Conservation (phyloP, 1,140 invertebrate genomes). For the Dolichoris vasculosae region DNA sequence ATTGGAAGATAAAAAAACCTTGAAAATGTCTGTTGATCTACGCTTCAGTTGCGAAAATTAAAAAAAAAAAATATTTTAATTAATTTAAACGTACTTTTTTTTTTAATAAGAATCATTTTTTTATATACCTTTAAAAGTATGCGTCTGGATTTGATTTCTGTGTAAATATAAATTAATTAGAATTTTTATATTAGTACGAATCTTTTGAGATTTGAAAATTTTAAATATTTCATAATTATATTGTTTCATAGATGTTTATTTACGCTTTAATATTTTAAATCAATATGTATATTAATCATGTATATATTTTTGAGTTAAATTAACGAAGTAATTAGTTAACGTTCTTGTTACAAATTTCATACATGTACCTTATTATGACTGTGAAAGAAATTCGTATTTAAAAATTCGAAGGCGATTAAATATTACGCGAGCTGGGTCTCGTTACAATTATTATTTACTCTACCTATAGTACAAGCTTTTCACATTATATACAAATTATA, state of each 20-base stretch:
- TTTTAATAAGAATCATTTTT: background rate
- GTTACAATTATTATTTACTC: slow-evolving; percentile 23
- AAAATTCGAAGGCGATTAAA: slow-evolving; percentile 1
- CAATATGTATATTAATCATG: slow-evolving; percentile 27
- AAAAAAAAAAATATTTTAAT: background rate
- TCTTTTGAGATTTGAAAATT: background rate
- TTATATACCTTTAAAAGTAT: background rate
- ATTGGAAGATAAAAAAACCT: background rate
- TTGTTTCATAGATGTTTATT: slow-evolving; percentile 1
- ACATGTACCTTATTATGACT: slow-evolving; percentile 18
- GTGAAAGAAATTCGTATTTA: slow-evolving; percentile 20
- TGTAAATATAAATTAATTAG: background rate
- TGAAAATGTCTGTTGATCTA: background rate
- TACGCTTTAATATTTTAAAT: slow-evolving; percentile 8
- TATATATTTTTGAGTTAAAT: slow-evolving; percentile 36
- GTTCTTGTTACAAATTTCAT: slow-evolving; percentile 39
- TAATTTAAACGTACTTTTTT: background rate
- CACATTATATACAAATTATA: slow-evolving; percentile 44
- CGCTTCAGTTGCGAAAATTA: background rate
- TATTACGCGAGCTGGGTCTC: slow-evolving; percentile 41
- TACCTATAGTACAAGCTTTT: slow-evolving; percentile 51
- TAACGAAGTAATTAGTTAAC: slow-evolving; percentile 3
- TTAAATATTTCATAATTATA: background rate
- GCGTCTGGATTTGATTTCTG: background rate
- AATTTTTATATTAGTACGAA: background rate